phyloP scores from a whole-genome alignment of 2,113 vertebrate genomes.

The Holacanthus passer region DNA sequence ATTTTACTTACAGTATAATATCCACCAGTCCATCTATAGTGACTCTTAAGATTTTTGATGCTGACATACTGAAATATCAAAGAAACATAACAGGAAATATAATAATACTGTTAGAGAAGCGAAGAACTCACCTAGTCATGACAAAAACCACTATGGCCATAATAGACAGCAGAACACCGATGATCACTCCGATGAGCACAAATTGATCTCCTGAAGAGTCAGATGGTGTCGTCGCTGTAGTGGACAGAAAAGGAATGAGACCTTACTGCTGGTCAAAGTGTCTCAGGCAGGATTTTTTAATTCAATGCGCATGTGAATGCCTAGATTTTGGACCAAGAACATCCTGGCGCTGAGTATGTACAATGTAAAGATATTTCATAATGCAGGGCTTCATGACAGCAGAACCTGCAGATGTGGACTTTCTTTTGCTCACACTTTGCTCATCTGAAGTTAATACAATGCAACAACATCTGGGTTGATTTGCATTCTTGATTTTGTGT shows the following conservation, averaged over 20 bases:
- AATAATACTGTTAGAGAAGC: not conserved
- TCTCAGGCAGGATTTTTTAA: not conserved
- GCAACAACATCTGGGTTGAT: not conserved
- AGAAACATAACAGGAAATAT: not conserved
- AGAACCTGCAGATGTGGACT: not conserved
- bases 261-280: not conserved
- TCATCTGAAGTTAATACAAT: not conserved
- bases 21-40: not conserved
- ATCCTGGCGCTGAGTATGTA: not conserved
- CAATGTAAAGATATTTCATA: not conserved
- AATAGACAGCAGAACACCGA: conserved; percentile 48
- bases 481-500: no score
- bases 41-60: not conserved
- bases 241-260: not conserved
- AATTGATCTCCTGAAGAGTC: conserved; percentile 3
- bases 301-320: not conserved
- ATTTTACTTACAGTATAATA: not conserved
- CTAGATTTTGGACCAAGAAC: not conserved
- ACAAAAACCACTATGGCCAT: conserved; percentile 31
- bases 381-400: not conserved
- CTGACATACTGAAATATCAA: not conserved
- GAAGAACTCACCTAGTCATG: conserved; percentile 51
- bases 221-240: not conserved
- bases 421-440: not conserved
- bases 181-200: conserved; percentile 33